Evolutionary conservation across 2,888 invertebrate species (phyloP).

Genomic region (Oscheius sp.): DNA sequence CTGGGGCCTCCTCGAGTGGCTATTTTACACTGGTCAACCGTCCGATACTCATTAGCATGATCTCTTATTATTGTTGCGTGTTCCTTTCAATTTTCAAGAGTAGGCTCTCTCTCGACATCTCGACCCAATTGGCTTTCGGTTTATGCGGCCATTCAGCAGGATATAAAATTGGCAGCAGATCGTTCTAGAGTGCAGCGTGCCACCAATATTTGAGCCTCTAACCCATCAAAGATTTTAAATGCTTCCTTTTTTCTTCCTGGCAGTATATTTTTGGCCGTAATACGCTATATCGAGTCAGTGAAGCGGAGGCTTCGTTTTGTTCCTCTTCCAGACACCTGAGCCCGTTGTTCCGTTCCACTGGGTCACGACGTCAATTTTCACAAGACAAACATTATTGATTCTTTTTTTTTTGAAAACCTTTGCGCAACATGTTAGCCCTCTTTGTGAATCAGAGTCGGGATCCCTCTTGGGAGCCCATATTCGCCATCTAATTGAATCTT

Average conservation of each 20-base stretch:
- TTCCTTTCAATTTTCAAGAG: conserved; percentile 4
- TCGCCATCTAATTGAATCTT: conserved; percentile 35
- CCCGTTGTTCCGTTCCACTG: conserved; percentile 14
- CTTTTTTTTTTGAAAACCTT: conserved; percentile 16
- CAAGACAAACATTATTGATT: conserved; percentile 16
- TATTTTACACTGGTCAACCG: conserved; percentile 27
- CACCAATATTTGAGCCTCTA: not conserved
- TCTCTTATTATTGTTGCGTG: conserved; percentile 1
- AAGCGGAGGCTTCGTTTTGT: conserved; percentile 29
- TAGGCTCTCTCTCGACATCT: not conserved
- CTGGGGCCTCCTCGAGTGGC: conserved; percentile 5
- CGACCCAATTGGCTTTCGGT: conserved; percentile 11
- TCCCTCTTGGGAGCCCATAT: conserved; percentile 36
- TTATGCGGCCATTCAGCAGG: conserved; percentile 24
- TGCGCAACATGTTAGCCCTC: conserved; percentile 26
- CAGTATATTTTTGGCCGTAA: conserved; percentile 17
- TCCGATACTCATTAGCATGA: conserved; percentile 28
- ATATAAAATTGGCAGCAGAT: conserved; percentile 22
- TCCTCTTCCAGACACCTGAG: conserved; percentile 33
- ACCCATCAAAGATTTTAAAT: not conserved
- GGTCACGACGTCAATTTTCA: not conserved
- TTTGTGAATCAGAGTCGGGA: conserved; percentile 35
- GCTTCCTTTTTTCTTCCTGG: too few relatives aligned
- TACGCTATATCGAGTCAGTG: conserved; percentile 18
- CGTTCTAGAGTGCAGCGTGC: not conserved